Percentiles rank a stretch among this genome's conserved stretches.
phyloP scores from a whole-genome alignment of 2,797 vertebrate genomes.

The Chelmon rostratus region DNA sequence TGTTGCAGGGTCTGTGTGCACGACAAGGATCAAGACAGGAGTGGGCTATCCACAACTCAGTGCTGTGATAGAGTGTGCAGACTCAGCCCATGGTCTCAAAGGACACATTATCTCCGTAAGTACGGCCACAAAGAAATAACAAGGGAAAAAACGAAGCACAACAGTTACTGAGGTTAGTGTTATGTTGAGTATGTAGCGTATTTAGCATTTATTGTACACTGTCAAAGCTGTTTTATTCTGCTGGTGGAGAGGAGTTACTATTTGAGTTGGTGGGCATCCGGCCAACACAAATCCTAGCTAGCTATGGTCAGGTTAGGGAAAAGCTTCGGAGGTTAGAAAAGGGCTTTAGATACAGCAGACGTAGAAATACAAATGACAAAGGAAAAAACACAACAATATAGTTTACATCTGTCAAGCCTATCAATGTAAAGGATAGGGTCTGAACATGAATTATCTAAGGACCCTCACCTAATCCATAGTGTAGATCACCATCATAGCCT shows the following conservation, averaged over 20 bases:
- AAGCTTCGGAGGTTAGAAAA: neutral
- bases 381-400: neutral
- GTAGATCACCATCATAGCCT: neutral
- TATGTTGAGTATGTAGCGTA: neutral
- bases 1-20: constrained; percentile 95
- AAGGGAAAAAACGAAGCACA: no score
- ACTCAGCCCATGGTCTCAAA: constrained; percentile 97
- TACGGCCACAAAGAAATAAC: constrained; percentile 29
- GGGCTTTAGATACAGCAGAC: neutral
- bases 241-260: neutral
- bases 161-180: neutral
- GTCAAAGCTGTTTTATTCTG: neutral
- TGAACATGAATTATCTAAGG: neutral
- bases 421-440: neutral
- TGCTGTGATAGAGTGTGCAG: constrained; percentile 98
- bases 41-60: constrained; percentile 98
- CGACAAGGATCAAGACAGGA: constrained; percentile 97
- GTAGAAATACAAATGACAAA: neutral
- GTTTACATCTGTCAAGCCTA: neutral
- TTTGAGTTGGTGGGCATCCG: neutral
- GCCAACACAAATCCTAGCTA: neutral
- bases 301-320: neutral
- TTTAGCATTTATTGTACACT: neutral
- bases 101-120: constrained; percentile 99
- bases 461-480: neutral